phyloP scores from a whole-genome alignment of 2,113 vertebrate species.

The Gasterosteus nipponicus region DNA sequence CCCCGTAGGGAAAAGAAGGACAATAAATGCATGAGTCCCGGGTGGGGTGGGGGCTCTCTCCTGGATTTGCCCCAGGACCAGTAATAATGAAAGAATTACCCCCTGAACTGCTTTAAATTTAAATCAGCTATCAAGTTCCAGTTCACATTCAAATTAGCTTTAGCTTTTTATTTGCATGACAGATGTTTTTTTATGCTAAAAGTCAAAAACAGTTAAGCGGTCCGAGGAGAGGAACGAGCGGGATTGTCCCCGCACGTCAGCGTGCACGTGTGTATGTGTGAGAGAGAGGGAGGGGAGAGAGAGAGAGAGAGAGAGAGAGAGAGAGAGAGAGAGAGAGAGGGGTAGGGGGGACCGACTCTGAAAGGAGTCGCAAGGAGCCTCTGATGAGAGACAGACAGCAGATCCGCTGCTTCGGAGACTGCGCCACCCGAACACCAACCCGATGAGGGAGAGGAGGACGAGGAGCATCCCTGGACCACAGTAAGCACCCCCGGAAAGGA shows the following conservation, averaged over 20 bases:
- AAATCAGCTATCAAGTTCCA: conserved; percentile 14
- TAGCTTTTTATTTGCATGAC: not conserved
- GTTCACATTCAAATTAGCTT: conserved; percentile 45
- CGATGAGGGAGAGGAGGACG: conserved; percentile 2
- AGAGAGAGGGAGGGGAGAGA: not conserved
- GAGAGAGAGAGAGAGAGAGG: conserved; percentile 21
- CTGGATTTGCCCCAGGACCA: not conserved
- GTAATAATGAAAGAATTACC: conserved; percentile 11
- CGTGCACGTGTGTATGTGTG: not conserved
- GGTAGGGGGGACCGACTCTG: conserved; percentile 15
- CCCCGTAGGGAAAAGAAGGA: not conserved
- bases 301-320: conserved; percentile 26
- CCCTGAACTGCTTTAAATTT: conserved; percentile 18
- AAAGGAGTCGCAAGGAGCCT: conserved; percentile 50
- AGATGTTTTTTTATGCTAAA: not conserved
- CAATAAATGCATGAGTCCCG: conserved; percentile 44
- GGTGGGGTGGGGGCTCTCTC: not conserved
- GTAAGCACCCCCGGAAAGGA: not conserved
- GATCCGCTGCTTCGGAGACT: conserved; percentile 21
- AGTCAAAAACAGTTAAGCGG: not conserved
- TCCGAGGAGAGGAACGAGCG: not conserved
- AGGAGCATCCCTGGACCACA: not conserved
- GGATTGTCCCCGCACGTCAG: not conserved
- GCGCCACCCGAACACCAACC: conserved; percentile 44
- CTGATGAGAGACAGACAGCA: conserved; percentile 40